Evolutionary conservation across 2,888 invertebrate genomes (phyloP).

Genomic region (Eristalis arbustorum): DNA sequence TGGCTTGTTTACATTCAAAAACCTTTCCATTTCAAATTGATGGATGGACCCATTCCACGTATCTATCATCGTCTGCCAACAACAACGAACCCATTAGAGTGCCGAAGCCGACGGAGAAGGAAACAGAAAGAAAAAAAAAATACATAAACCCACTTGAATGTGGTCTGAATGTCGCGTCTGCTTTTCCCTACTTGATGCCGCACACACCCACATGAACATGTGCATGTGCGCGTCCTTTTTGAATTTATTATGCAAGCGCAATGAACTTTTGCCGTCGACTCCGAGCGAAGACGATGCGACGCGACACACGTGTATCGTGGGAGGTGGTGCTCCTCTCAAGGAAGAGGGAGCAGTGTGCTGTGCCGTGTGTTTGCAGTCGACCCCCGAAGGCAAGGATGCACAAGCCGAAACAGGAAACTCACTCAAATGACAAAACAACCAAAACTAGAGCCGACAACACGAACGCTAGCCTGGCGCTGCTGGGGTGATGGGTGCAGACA

Average conservation of each 20-base stretch:
- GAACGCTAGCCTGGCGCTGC: not conserved
- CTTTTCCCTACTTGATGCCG: not conserved
- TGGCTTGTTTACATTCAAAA: not conserved
- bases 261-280: conserved; percentile 57
- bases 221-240: conserved; percentile 38
- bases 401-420: conserved; percentile 52
- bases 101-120: not conserved
- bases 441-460: not conserved
- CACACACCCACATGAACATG: not conserved
- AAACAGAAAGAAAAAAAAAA: not conserved
- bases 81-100: not conserved
- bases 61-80: conserved; percentile 17
- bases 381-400: conserved; percentile 32
- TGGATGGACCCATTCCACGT: not conserved
- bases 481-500: too few species aligned
- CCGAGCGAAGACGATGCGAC: not conserved
- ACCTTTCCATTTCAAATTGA: not conserved
- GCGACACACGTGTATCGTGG: conserved; percentile 25
- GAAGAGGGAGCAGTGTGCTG: not conserved
- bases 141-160: conserved; percentile 14
- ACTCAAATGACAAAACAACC: conserved; percentile 16
- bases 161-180: not conserved
- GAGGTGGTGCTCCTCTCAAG: conserved; percentile 10
- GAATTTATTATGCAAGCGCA: conserved; percentile 55
- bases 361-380: not conserved